Percentiles rank a stretch among this genome's conserved stretches.
phyloP scores from a whole-genome alignment of 2,888 invertebrate species.

The Nephrotoma flavescens region DNA sequence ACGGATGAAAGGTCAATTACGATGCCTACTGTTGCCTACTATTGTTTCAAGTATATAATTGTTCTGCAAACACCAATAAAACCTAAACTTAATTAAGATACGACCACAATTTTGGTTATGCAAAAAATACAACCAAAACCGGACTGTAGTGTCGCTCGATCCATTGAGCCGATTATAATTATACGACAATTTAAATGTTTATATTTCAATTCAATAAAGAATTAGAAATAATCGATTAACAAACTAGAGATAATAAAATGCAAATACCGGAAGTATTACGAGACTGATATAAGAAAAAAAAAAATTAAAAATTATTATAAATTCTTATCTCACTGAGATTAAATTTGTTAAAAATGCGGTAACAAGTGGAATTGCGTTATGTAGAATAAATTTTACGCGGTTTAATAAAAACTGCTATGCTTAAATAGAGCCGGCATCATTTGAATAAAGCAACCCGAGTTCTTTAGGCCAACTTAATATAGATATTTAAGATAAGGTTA shows the following conservation, averaged over 20 bases:
- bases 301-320: background rate
- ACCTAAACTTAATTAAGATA: too few relatives aligned
- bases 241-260: background rate
- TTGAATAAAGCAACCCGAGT: background rate
- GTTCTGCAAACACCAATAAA: too few relatives aligned
- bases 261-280: background rate
- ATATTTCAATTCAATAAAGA: background rate
- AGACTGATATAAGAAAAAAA: background rate
- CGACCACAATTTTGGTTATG: too few relatives aligned
- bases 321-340: background rate
- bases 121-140: too few relatives aligned
- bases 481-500: background rate
- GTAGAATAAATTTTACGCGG: background rate
- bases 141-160: too few relatives aligned
- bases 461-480: background rate
- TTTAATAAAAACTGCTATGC: background rate
- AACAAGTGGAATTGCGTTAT: background rate
- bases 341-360: background rate
- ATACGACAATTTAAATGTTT: background rate
- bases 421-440: background rate
- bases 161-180: too few relatives aligned
- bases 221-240: background rate
- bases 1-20: too few relatives aligned
- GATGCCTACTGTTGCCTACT: too few relatives aligned
- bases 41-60: too few relatives aligned